Conservation (phyloP, 1,140 invertebrate species). For the Medauroidea extradentata region DNA sequence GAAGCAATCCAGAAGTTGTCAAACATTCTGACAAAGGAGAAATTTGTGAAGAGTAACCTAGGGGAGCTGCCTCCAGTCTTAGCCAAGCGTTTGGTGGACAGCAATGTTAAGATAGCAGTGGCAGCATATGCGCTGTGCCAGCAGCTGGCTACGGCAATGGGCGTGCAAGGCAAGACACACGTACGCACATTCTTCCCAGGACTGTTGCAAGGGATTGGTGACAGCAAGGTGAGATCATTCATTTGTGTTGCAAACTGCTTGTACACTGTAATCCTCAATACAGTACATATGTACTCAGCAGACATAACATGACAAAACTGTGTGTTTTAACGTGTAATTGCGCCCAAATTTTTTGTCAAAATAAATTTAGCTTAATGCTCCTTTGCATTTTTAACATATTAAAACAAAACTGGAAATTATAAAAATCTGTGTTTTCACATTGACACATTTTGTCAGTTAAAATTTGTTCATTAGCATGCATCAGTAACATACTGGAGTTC, state of each 20-base stretch:
- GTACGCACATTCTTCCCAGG: conserved; percentile 77
- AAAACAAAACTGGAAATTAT: too few species aligned
- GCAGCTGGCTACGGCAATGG: conserved; percentile 72
- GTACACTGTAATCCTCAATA: too few species aligned
- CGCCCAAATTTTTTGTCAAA: too few species aligned
- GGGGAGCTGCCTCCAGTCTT: conserved; percentile 79
- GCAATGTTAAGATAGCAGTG: conserved; percentile 87
- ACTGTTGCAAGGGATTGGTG: conserved; percentile 68
- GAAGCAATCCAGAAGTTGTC: conserved; percentile 78
- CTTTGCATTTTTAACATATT: too few species aligned
- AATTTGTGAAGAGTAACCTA: conserved; percentile 74
- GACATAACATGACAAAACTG: too few species aligned
- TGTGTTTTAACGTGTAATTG: too few species aligned
- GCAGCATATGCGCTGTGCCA: conserved; percentile 77
- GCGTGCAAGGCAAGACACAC: conserved; percentile 73
- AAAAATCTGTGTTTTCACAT: too few species aligned
- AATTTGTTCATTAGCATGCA: too few species aligned
- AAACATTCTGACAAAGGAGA: conserved; percentile 67
- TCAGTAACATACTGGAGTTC: too few species aligned
- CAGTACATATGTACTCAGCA: too few species aligned
- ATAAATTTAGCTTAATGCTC: too few species aligned
- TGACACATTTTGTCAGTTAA: too few species aligned
- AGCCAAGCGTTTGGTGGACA: conserved; percentile 71
- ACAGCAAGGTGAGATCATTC: conserved; percentile 59
- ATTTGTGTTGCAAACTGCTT: not conserved